Conservation (phyloP, 2,888 invertebrate genomes). For the Allygus modestus region DNA sequence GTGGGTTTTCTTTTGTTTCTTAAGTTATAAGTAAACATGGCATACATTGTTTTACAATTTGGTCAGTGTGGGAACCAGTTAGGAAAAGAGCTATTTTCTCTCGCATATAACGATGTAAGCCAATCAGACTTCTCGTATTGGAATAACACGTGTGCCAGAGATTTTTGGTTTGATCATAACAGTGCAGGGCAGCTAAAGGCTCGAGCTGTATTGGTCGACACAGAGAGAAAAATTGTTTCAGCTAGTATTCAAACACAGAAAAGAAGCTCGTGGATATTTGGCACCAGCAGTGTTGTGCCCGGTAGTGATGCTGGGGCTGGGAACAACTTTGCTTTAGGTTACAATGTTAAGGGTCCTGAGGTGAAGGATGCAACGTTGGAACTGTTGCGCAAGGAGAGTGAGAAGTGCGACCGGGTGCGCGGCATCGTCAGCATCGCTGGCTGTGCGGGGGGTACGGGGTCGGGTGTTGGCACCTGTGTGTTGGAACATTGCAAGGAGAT, state of each 20-base stretch:
- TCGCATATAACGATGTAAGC: constrained; percentile 74
- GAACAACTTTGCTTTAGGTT: constrained; percentile 79
- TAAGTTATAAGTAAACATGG: constrained; percentile 50
- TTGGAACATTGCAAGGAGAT: constrained; percentile 74
- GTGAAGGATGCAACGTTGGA: constrained; percentile 74
- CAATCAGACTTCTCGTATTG: constrained; percentile 62
- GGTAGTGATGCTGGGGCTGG: constrained; percentile 75
- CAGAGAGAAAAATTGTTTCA: constrained; percentile 76
- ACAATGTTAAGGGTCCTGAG: constrained; percentile 74
- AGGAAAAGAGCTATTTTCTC: constrained; percentile 75
- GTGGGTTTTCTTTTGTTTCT: constrained; percentile 1
- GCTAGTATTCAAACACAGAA: neutral
- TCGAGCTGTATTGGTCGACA: constrained; percentile 76
- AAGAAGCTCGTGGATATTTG: constrained; percentile 73
- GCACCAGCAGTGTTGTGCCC: constrained; percentile 74
- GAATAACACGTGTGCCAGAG: constrained; percentile 72
- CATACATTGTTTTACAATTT: constrained; percentile 73
- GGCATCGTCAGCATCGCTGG: constrained; percentile 75
- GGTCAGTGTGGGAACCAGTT: constrained; percentile 79
- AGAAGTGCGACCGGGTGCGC: constrained; percentile 74
- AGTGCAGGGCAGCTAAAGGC: constrained; percentile 74
- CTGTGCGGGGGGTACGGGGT: constrained; percentile 78
- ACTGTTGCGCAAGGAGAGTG: constrained; percentile 74
- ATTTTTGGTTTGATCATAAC: constrained; percentile 74
- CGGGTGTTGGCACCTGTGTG: constrained; percentile 76